Evolutionary conservation across 2,888 invertebrate species (phyloP).

Genomic region (Neelides folsomi): DNA sequence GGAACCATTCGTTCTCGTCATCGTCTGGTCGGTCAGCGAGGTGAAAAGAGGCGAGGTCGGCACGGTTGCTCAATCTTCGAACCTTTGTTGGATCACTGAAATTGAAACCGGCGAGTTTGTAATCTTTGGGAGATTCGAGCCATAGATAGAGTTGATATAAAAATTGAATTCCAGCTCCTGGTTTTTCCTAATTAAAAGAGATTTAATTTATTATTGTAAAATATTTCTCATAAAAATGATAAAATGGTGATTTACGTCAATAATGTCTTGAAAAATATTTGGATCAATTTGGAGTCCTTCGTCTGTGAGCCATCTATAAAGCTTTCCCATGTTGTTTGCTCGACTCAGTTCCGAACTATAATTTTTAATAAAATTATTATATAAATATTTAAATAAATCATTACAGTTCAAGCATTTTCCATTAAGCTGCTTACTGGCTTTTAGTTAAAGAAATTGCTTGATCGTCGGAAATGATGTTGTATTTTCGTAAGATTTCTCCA

Average conservation of each 20-base stretch:
- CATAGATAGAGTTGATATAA: conserved; percentile 10
- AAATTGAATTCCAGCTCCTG: conserved; percentile 10
- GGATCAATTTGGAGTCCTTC: conserved; percentile 1
- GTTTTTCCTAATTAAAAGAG: conserved; percentile 2
- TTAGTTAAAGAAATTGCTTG: conserved; percentile 7
- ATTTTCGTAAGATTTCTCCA: conserved; percentile 11
- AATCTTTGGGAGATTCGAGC: conserved; percentile 8
- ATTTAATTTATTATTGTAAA: background rate
- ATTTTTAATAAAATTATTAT: background rate
- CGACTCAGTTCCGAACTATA: background rate
- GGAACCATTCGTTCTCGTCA: no score
- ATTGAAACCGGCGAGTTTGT: background rate
- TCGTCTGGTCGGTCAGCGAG: no score
- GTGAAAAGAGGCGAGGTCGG: no score
- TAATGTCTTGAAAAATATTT: conserved; percentile 3
- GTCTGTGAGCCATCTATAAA: conserved; percentile 7
- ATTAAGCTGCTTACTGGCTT: background rate
- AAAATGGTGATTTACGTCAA: conserved; percentile 5
- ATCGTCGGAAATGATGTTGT: conserved; percentile 9
- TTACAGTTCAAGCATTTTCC: background rate
- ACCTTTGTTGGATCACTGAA: no score
- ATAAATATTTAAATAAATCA: background rate
- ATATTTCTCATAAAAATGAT: background rate
- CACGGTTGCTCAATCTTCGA: no score
- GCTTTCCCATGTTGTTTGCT: conserved; percentile 4